phyloP scores from a whole-genome alignment of 30 jellyfish, hydroid and myxozoan genomes.

The Aurelia aurita region DNA sequence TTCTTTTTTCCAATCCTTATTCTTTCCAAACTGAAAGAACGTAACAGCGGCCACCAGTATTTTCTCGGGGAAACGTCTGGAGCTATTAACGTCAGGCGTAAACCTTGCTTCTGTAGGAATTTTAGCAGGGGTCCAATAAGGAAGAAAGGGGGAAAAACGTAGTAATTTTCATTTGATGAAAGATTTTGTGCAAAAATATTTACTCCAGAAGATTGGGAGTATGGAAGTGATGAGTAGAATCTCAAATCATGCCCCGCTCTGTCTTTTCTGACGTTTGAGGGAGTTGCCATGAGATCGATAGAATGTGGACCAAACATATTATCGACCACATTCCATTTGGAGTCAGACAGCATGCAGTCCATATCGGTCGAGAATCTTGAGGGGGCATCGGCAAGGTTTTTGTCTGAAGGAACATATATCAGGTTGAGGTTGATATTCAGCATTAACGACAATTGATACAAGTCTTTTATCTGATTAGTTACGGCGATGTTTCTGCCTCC shows the following conservation, averaged over 20 bases:
- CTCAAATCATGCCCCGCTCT: not conserved
- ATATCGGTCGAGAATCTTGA: slow-evolving; percentile 15
- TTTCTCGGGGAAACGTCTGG: no score
- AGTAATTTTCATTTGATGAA: not conserved
- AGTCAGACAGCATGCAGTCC: slow-evolving; percentile 18
- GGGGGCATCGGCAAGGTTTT: slow-evolving; percentile 1
- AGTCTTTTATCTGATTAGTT: not conserved
- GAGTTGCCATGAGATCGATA: slow-evolving; percentile 14
- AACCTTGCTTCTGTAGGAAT: not conserved
- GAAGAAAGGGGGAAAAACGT: slow-evolving; percentile 17
- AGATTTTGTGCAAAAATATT: slow-evolving; percentile 10
- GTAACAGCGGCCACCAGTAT: no score
- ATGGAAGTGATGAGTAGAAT: not conserved
- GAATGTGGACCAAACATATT: slow-evolving; percentile 14
- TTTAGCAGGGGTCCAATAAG: slow-evolving; percentile 1
- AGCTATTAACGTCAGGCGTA: no score
- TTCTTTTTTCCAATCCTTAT: not conserved
- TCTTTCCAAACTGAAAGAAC: no score
- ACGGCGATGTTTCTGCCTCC: slow-evolving; percentile 15
- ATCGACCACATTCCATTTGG: slow-evolving; percentile 4
- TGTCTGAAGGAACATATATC: not conserved
- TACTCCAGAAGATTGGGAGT: no score
- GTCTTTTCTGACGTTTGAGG: slow-evolving; percentile 2
- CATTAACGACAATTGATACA: not conserved
- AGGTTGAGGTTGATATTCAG: not conserved